phyloP scores from a whole-genome alignment of 2,113 vertebrate species.

The Cyprinodon brontotheroides region DNA sequence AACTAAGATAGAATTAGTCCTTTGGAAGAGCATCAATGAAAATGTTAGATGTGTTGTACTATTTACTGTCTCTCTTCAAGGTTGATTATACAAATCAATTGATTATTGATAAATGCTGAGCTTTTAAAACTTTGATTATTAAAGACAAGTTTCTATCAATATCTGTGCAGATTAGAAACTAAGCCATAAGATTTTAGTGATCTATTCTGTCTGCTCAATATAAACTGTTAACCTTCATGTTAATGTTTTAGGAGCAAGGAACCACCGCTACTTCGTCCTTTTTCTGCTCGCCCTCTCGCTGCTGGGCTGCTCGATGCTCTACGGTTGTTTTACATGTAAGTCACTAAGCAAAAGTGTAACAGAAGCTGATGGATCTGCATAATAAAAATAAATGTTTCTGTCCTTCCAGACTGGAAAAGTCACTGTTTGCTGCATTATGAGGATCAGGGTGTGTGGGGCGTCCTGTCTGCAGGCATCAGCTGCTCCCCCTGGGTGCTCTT shows the following conservation, averaged over 20 bases:
- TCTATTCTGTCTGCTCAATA: neutral
- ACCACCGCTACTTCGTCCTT: constrained; percentile 88
- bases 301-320: constrained; percentile 84
- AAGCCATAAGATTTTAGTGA: neutral
- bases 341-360: constrained; percentile 17
- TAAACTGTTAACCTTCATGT: neutral
- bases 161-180: no score
- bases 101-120: no score
- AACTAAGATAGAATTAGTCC: no score
- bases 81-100: no score
- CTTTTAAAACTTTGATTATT: no score
- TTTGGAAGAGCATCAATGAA: no score
- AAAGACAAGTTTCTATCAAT: no score
- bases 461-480: constrained; percentile 73
- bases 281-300: constrained; percentile 83
- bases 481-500: constrained; percentile 91
- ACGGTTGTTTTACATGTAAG: constrained; percentile 87
- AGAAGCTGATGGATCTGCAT: no score
- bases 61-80: no score
- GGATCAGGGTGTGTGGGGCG: constrained; percentile 81
- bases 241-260: constrained; percentile 84
- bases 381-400: neutral
- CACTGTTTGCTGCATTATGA: constrained; percentile 80
- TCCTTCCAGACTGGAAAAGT: constrained; percentile 85
- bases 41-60: no score